These are phyloP conservation scores for Nematopogon swammerdamellus DNA, from an alignment of 2,888 invertebrate genomes.

Conservation along the genomic window DNA sequence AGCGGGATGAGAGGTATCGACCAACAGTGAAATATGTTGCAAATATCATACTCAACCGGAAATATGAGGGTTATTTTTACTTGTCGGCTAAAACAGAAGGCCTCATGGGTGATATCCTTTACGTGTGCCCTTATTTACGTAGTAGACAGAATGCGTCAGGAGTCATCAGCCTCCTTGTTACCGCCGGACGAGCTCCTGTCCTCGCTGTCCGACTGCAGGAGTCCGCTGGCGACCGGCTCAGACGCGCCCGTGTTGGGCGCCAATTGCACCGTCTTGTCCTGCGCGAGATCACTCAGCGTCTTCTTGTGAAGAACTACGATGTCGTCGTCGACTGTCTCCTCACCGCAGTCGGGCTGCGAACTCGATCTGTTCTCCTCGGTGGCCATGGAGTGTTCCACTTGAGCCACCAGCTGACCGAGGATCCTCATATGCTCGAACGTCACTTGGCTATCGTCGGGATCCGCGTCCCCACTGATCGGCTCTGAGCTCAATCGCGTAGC, in stretches of 20 bases:
- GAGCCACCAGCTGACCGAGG: constrained; percentile 33
- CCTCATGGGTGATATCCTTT: too few species aligned
- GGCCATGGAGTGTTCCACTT: constrained; percentile 14
- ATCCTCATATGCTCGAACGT: constrained; percentile 43
- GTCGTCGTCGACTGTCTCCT: not conserved
- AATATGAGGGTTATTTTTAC: too few species aligned
- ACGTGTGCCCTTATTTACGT: not conserved
- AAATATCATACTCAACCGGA: too few species aligned
- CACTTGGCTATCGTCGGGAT: constrained; percentile 13
- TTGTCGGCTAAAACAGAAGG: too few species aligned
- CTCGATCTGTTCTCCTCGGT: not conserved
- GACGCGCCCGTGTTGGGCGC: too few species aligned
- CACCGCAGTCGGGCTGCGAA: not conserved
- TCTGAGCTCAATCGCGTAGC: constrained; percentile 15
- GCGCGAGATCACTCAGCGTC: too few species aligned
- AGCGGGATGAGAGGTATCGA: too few species aligned
- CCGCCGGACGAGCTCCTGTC: too few species aligned
- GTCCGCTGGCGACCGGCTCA: too few species aligned
- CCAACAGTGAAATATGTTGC: too few species aligned
- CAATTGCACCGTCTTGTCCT: too few species aligned
- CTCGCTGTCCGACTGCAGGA: too few species aligned
- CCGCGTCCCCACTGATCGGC: constrained; percentile 15
- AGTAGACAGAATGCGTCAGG: not conserved
- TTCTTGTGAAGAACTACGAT: not conserved
- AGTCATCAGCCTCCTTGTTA: not conserved